These are phyloP conservation scores for Myotis lucifugus DNA, from an alignment of 2,113 vertebrate species.

Conservation along the genomic window DNA sequence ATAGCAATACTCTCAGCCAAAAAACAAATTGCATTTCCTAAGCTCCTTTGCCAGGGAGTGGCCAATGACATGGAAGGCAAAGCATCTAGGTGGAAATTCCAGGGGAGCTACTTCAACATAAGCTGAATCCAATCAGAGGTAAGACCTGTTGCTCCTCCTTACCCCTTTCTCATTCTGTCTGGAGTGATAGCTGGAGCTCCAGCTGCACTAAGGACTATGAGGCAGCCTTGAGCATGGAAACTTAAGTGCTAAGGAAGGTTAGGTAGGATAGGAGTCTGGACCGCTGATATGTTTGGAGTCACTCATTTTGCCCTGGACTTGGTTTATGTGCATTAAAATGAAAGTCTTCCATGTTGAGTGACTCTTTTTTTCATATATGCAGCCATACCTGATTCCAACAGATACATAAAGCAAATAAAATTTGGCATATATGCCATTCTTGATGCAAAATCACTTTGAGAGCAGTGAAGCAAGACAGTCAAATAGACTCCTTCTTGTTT, in stretches of 20 bases:
- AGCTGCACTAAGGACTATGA: not conserved
- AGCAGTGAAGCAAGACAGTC: not conserved
- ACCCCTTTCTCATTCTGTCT: not conserved
- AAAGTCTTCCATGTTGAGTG: not conserved
- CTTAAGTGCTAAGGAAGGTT: not conserved
- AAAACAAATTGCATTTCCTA: not conserved
- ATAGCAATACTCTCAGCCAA: not conserved
- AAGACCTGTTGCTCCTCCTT: rapidly evolving
- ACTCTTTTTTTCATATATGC: not conserved
- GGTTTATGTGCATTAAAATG: not conserved
- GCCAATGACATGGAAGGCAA: not conserved
- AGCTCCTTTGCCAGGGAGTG: not conserved
- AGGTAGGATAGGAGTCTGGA: not conserved
- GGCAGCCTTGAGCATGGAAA: not conserved
- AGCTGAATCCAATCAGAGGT: not conserved
- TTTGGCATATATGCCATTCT: not conserved
- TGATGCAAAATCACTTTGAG: not conserved
- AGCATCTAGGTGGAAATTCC: not conserved
- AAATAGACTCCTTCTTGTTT: not conserved
- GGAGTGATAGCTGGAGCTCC: no score
- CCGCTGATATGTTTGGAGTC: not conserved
- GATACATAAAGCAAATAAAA: not conserved
- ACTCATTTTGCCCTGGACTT: not conserved
- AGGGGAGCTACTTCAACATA: no score
- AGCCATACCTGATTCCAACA: not conserved